These are phyloP conservation scores for Caenorhabditis macrosperma DNA, from an alignment of 2,888 invertebrate genomes.

Conservation along the genomic window DNA sequence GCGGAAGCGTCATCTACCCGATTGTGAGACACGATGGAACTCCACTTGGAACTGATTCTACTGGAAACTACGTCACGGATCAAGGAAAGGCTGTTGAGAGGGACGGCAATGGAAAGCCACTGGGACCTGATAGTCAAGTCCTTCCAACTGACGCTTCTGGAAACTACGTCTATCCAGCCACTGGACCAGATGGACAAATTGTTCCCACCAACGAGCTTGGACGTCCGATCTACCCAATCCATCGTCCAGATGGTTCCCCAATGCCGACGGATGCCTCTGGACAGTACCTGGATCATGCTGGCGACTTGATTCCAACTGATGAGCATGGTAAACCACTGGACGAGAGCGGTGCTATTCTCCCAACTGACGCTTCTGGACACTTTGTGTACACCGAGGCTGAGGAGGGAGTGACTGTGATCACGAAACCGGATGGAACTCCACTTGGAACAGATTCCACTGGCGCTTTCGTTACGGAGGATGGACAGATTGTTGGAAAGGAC, in stretches of 20 bases:
- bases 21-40: slow-evolving; percentile 26
- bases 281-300: slow-evolving; percentile 54
- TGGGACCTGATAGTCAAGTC: slow-evolving; percentile 47
- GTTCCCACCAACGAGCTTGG: slow-evolving; percentile 57
- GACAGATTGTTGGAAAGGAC: slow-evolving; percentile 29
- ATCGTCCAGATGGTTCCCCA: slow-evolving; percentile 41
- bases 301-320: slow-evolving; percentile 34
- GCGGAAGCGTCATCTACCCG: slow-evolving; percentile 15
- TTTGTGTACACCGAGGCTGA: slow-evolving; percentile 36
- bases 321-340: slow-evolving; percentile 54
- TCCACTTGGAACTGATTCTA: slow-evolving; percentile 27
- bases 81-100: slow-evolving; percentile 64
- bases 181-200: slow-evolving; percentile 58
- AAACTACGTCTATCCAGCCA: slow-evolving; percentile 43
- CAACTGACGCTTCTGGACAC: slow-evolving; percentile 44
- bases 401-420: slow-evolving; percentile 46
- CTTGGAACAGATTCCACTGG: slow-evolving; percentile 42
- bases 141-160: slow-evolving; percentile 55
- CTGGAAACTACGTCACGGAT: slow-evolving; percentile 45
- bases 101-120: slow-evolving; percentile 36
- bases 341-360: slow-evolving; percentile 35
- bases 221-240: slow-evolving; percentile 48
- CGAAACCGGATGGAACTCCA: slow-evolving; percentile 47
- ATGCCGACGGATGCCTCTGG: slow-evolving; percentile 55
- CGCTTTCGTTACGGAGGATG: slow-evolving; percentile 57